phyloP scores from a whole-genome alignment of 53 echinoderm and acorn worm genomes.

The Paelopatides confundens region DNA sequence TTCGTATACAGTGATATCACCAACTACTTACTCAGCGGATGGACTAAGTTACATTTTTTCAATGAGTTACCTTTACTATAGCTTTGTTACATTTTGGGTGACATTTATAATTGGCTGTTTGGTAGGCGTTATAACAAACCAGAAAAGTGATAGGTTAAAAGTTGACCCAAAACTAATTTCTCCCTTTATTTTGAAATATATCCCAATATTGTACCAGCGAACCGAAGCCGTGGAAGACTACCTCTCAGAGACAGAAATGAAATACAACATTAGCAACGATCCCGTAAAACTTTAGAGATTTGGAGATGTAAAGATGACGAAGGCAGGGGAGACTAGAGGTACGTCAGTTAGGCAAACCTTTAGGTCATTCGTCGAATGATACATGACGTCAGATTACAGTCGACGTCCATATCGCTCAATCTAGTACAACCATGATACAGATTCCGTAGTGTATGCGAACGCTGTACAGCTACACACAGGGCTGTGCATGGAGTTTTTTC shows the following conservation, averaged over 20 bases:
- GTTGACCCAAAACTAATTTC: neutral
- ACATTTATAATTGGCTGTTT: neutral
- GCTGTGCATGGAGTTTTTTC: too few species aligned
- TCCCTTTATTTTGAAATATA: neutral
- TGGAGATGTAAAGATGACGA: too few species aligned
- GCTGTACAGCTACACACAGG: too few species aligned
- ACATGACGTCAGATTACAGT: too few species aligned
- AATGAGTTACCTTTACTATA: neutral
- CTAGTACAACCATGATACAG: too few species aligned
- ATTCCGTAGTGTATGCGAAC: too few species aligned
- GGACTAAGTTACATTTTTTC: neutral
- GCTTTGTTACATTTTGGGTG: neutral
- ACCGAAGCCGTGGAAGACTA: neutral
- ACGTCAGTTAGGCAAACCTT: too few species aligned
- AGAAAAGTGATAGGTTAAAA: neutral
- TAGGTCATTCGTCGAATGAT: too few species aligned
- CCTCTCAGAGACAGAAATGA: neutral
- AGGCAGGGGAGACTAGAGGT: too few species aligned
- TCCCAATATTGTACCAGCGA: neutral
- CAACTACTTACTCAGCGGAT: neutral
- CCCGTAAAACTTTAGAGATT: neutral
- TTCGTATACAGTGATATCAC: neutral
- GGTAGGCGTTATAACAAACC: neutral
- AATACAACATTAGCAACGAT: neutral
- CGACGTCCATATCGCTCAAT: too few species aligned